Conservation (phyloP, 2,797 vertebrate genomes). For the Phrynocephalus guinanensis region DNA sequence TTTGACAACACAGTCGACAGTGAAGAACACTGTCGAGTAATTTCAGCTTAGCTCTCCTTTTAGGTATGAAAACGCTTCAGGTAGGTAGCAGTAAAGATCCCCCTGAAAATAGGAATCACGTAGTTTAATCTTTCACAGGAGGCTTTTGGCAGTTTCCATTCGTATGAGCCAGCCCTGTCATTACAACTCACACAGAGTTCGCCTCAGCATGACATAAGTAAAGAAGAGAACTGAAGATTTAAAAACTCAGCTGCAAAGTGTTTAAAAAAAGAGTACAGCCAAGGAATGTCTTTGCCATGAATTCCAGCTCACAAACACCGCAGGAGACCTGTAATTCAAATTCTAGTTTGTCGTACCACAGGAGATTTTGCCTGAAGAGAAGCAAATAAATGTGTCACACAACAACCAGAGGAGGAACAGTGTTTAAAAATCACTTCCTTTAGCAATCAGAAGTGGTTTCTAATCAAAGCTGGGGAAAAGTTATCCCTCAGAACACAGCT, state of each 20-base stretch:
- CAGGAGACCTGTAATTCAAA: slow-evolving; percentile 11
- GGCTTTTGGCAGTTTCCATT: slow-evolving; percentile 12
- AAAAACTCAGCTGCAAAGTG: not conserved
- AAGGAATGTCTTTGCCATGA: not conserved
- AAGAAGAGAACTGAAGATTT: slow-evolving; percentile 21
- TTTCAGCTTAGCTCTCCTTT: not conserved
- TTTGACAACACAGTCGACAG: not conserved
- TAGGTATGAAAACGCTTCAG: slow-evolving; percentile 7
- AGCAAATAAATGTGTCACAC: not conserved
- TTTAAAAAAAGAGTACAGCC: slow-evolving; percentile 7
- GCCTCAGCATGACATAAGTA: slow-evolving; percentile 21
- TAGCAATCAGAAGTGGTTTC: not conserved
- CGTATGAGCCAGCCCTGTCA: slow-evolving; percentile 16
- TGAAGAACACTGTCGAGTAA: not conserved
- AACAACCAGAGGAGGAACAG: not conserved
- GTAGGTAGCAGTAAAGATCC: not conserved
- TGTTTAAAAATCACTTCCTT: not conserved
- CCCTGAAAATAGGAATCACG: slow-evolving; percentile 19
- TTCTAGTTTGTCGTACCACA: not conserved
- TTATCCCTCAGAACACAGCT: too few relatives aligned
- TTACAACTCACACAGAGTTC: slow-evolving; percentile 11
- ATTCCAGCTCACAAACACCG: slow-evolving; percentile 7
- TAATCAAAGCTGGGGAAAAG: too few relatives aligned
- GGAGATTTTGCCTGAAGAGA: not conserved
- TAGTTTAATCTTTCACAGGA: slow-evolving; percentile 23